phyloP scores from a whole-genome alignment of 2,113 vertebrate species.

The Rafetus swinhoei region DNA sequence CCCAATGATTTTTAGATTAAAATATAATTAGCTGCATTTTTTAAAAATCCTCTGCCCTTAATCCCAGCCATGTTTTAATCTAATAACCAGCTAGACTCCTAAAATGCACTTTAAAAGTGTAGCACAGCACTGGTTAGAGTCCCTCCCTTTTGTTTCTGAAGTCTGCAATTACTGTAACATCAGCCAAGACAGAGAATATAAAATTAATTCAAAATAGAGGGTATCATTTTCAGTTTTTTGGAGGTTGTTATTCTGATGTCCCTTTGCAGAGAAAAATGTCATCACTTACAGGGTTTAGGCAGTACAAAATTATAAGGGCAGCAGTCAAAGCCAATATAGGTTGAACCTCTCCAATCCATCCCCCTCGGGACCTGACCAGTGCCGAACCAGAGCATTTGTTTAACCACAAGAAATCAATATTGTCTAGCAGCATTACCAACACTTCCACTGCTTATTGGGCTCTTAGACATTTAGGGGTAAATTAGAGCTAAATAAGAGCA shows the following conservation, averaged over 20 bases:
- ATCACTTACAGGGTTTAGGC: not conserved
- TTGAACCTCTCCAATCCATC: too few species aligned
- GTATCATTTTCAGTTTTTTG: not conserved
- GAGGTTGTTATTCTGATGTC: not conserved
- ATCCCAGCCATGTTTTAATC: not conserved
- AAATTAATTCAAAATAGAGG: not conserved
- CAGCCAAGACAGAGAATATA: not conserved
- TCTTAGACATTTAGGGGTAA: too few species aligned
- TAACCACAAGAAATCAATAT: too few species aligned
- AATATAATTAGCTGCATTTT: rapidly evolving
- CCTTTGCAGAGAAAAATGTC: not conserved
- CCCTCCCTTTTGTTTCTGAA: not conserved
- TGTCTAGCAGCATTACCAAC: too few species aligned
- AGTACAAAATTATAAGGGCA: not conserved
- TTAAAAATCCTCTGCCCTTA: not conserved
- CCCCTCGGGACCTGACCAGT: too few species aligned
- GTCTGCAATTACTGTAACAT: not conserved
- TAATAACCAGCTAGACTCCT: not conserved
- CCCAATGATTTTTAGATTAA: not conserved
- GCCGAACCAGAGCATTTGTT: too few species aligned
- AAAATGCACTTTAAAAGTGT: not conserved
- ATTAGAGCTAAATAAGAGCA: too few species aligned
- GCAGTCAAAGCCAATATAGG: not conserved
- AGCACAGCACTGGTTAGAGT: not conserved
- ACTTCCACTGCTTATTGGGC: too few species aligned